Base-by-base conservation (phyloP, 2,888 invertebrate genomes). In the Oscheius sp. region DNA sequence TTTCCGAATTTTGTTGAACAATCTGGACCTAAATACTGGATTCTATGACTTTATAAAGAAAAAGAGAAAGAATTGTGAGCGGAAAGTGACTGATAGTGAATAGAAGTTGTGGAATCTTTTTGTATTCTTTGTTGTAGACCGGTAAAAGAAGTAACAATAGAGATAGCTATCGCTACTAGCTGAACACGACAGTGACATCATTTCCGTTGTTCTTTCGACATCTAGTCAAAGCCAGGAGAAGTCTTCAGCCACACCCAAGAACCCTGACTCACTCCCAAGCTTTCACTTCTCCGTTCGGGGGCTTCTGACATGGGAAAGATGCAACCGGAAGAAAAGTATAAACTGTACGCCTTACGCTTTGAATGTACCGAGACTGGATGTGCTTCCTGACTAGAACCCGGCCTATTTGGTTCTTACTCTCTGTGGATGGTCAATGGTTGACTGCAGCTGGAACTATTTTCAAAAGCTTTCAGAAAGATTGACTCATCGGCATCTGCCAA, bases 251-350 rank as follows among this genome's bases (percentile, higher is more conserved):
- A 61, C 61, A 45, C 61, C 61, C 61, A 45, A 12, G 17, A n/a
- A n/a, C n/a, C n/a, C 25, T 61, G 61, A 61, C 61, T 61, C 61
- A 61, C 17, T 39, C 29, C 29, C 27, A 23, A 57, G 45, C 61
- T 61, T 61, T 61, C 61, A 45, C 61, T 61, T 29, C 25, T 45
- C 10, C 42, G n/a, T n/a, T n/a, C n/a, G n/a, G n/a, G n/a, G 45
- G 45, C 45, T 61, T 61, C 61, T n/a, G n/a, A n/a, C n/a, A n/a
- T n/a, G n/a, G n/a, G 17, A 34, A 29, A 37, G 34, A 33, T 23
- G 34, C 37, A 57, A 57, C 57, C 57, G 57, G 57, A 57, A 57
- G 23, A 20, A 17, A 57, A 57, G 57, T 57, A 39, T 57, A 57
- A 57, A 57, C 57, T 57, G 57, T 57, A 57, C 57, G 57, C 57